A percentile compares a stretch with the other conserved stretches of the same genome.
Evolutionary conservation across 2,888 invertebrate species (phyloP).

Genomic region (Agrotis ipsilon): DNA sequence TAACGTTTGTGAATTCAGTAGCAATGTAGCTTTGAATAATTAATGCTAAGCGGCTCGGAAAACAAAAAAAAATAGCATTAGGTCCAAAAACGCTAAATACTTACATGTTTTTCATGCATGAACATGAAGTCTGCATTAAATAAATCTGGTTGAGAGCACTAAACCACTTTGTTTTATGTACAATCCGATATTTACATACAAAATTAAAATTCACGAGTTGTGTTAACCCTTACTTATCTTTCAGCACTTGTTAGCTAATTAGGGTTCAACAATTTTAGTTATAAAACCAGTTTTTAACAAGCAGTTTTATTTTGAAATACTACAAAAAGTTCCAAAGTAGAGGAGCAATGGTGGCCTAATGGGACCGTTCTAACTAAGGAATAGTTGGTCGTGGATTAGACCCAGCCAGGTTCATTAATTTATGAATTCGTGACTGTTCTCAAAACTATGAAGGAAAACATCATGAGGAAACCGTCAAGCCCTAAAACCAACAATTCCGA

Average conservation of each 20-base stretch:
- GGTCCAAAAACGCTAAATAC: background rate
- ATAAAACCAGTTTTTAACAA: background rate
- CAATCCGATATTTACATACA: slow-evolving; percentile 13
- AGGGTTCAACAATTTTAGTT: background rate
- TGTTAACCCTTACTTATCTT: slow-evolving; percentile 5
- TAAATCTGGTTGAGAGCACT: slow-evolving; percentile 12
- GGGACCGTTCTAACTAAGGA: no score
- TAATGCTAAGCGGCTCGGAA: background rate
- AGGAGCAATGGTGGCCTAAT: no score
- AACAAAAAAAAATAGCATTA: background rate
- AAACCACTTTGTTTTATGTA: slow-evolving; percentile 24
- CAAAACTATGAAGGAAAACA: no score
- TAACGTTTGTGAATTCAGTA: background rate
- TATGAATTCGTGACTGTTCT: no score
- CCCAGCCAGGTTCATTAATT: no score
- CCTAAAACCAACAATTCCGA: no score
- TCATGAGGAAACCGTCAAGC: no score
- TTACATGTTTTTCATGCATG: slow-evolving; percentile 24
- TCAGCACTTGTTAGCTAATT: slow-evolving; percentile 4
- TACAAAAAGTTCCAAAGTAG: background rate
- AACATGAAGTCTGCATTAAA: slow-evolving; percentile 18
- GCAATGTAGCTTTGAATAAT: background rate
- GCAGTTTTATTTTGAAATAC: background rate
- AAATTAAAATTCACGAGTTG: slow-evolving; percentile 2
- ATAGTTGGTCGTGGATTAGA: no score